Evolutionary conservation across 2,797 vertebrate species (phyloP).

Genomic region (Gambelia wislizenii): DNA sequence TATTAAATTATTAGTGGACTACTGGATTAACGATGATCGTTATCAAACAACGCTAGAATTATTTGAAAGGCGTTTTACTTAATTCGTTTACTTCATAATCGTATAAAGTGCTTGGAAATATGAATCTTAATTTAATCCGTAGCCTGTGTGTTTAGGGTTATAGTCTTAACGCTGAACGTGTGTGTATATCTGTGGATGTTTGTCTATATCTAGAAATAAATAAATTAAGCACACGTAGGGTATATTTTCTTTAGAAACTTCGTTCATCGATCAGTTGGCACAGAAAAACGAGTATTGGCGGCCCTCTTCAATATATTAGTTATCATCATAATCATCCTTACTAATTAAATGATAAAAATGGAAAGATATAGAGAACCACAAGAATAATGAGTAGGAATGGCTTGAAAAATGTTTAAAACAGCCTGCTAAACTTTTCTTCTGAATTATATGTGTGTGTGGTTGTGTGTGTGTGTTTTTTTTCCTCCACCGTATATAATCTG

Average conservation of each 20-base stretch:
- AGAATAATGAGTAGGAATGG: too few species aligned
- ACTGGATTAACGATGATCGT: background rate
- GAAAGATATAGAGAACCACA: background rate
- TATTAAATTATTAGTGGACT: background rate
- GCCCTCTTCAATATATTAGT: background rate
- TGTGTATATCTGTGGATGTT: too few species aligned
- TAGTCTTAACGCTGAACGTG: background rate
- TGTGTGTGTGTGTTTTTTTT: background rate
- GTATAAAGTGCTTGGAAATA: too few species aligned
- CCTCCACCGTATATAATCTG: background rate
- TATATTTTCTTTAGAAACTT: too few species aligned
- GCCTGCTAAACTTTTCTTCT: background rate
- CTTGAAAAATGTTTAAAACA: too few species aligned
- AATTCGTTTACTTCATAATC: too few species aligned
- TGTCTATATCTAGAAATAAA: background rate
- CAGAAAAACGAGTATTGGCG: background rate
- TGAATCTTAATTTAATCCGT: background rate
- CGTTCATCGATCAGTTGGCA: background rate
- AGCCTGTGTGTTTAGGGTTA: background rate
- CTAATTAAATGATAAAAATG: background rate
- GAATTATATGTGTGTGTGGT: too few species aligned
- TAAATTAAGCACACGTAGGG: background rate
- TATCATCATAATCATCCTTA: background rate
- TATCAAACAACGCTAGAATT: background rate
- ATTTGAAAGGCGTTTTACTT: background rate